Evolutionary conservation across 1,140 invertebrate species (phyloP), one percentile per base, ranked within the genome.

Genomic region (Lepidurus arcticus): DNA sequence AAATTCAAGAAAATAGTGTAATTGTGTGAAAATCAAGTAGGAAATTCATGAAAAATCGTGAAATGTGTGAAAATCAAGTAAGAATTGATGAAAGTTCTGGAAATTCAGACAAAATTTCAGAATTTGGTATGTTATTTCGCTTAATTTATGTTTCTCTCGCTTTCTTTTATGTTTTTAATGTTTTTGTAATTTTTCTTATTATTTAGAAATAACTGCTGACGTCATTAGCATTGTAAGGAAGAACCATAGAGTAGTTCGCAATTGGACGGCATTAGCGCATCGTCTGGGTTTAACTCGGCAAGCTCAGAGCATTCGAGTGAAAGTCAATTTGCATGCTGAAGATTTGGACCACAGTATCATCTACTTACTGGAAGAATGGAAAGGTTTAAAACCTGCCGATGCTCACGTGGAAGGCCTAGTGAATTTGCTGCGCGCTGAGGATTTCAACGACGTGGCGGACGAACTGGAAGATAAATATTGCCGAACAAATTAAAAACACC

Each of bases 361-460:
- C 16, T 53, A 78, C n/a, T 65, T 79, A 24, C 44, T 79, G 65
- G 77, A 79, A 78, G 42, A 79, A 34, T 79, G 79, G 79, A 73
- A 78, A 42, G 44, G 77, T 10, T 47, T 73, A 7, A 43, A 79
- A 26, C 75, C 75, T 8, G 73, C 78, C 13, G 44, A 79, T 24
- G 75, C 75, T 34, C 78, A 79, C 53, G 65, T 79, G 11, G 79
- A 75, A 16, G 21, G 42, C 16, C 45, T 79, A 21, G 44, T 79
- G 21, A 42, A 75, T 9, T 6, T 44, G 16, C 73, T 79, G 10
- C 44, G 79, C 7, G 74, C 73, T 34, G 79, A 79, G 21, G 47
- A 79, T 26, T 79, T 79, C 65, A 79, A 79, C 42, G 79, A 79
- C 78, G 73, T 79, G 9, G 79, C 79, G 5, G 79, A 47, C 73